These are phyloP conservation scores for Stegostoma tigrinum DNA, from an alignment of 2,113 vertebrate genomes.

Conservation along the genomic window DNA sequence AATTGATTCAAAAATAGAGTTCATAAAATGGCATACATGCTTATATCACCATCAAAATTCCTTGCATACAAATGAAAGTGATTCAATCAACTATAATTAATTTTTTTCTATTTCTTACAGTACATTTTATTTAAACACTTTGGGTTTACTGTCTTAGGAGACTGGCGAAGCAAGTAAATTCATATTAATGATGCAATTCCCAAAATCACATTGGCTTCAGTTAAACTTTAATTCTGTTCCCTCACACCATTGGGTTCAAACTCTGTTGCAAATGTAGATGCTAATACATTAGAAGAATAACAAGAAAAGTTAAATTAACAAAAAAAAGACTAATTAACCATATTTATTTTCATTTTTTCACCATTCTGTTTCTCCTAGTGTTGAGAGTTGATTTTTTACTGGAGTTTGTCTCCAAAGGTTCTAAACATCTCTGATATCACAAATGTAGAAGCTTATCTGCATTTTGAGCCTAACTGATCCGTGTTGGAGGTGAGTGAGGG, in stretches of 20 bases:
- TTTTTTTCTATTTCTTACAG: not conserved
- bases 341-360: not conserved
- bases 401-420: not conserved
- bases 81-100: not conserved
- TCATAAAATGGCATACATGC: not conserved
- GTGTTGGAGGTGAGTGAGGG: too few species aligned
- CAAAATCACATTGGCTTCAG: too few species aligned
- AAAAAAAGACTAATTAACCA: not conserved
- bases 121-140: not conserved
- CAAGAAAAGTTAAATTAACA: not conserved
- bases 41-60: not conserved
- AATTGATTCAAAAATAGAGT: not conserved
- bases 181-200: not conserved
- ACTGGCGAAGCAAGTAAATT: not conserved
- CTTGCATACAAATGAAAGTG: not conserved
- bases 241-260: not conserved
- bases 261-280: not conserved
- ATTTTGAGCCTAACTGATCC: not conserved
- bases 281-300: not conserved
- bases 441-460: not conserved
- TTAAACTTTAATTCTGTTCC: not conserved
- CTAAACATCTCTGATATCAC: not conserved
- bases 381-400: not conserved
- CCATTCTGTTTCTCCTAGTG: not conserved
- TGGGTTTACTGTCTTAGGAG: not conserved